Conservation (phyloP, 2,113 vertebrate genomes). For the Campylorhamphus procurvoides region DNA sequence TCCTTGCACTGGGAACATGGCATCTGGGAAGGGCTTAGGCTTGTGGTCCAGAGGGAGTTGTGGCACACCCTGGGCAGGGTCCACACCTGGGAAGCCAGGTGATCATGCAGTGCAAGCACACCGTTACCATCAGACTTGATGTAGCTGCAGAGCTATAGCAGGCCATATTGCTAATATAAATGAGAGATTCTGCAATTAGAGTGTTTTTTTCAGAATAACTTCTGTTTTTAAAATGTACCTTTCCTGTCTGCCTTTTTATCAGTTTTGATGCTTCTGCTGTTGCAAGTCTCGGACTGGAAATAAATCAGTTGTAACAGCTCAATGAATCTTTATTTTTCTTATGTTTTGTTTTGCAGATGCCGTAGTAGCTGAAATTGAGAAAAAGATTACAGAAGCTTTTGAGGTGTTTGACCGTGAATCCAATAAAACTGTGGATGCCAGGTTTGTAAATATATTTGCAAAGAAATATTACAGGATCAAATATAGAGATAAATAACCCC, state of each 20-base stretch:
- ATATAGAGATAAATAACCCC: not conserved
- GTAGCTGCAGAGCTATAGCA: not conserved
- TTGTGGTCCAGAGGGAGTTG: not conserved
- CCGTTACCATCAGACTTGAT: not conserved
- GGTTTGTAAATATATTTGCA: constrained; percentile 78
- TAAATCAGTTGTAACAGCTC: constrained; percentile 9
- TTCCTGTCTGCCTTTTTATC: not conserved
- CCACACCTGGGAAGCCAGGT: not conserved
- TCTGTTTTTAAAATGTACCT: not conserved
- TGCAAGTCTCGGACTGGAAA: not conserved
- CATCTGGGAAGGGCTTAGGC: not conserved
- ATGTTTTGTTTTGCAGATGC: constrained; percentile 75
- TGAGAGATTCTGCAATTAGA: not conserved
- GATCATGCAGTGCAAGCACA: not conserved
- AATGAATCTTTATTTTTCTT: constrained; percentile 46
- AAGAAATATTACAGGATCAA: not conserved
- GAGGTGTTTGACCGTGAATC: constrained; percentile 88
- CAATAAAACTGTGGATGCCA: constrained; percentile 88
- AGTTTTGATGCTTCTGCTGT: not conserved
- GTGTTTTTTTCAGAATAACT: not conserved
- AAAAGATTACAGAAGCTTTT: constrained; percentile 87
- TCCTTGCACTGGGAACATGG: not conserved
- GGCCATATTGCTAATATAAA: not conserved
- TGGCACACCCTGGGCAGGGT: not conserved
- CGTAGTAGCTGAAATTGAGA: constrained; percentile 75